Conservation (phyloP, 1,140 invertebrate species). For the Anadara kagoshimensis region DNA sequence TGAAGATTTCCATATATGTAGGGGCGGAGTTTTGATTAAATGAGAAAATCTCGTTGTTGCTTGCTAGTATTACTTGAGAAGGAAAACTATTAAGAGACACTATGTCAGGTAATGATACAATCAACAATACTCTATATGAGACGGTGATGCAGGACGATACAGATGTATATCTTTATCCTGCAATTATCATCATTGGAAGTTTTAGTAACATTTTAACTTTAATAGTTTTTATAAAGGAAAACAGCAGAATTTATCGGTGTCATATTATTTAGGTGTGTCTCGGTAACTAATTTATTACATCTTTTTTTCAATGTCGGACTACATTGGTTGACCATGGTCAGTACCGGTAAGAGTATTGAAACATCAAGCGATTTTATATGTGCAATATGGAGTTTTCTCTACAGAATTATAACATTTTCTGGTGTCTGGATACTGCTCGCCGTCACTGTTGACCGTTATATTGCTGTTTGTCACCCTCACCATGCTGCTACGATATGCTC, state of each 20-base stretch:
- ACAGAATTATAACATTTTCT: constrained; percentile 51
- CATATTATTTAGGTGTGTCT: constrained; percentile 27
- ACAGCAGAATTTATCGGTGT: constrained; percentile 20
- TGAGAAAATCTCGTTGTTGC: too few relatives aligned
- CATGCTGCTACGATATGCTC: constrained; percentile 52
- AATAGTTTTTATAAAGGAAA: constrained; percentile 26
- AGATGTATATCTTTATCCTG: constrained; percentile 16
- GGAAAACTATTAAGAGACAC: too few relatives aligned
- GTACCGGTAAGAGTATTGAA: constrained; percentile 18
- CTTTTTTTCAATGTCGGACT: constrained; percentile 22
- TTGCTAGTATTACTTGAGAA: too few relatives aligned
- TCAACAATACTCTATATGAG: too few relatives aligned
- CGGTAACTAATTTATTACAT: constrained; percentile 15
- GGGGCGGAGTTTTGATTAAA: too few relatives aligned
- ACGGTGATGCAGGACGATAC: neutral
- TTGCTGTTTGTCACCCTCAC: constrained; percentile 49
- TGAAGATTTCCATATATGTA: too few relatives aligned
- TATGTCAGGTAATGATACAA: too few relatives aligned
- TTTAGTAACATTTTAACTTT: constrained; percentile 19
- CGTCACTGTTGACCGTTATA: constrained; percentile 57
- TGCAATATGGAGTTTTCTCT: constrained; percentile 55
- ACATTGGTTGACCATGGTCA: constrained; percentile 1
- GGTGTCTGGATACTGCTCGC: constrained; percentile 62
- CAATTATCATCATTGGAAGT: constrained; percentile 15
- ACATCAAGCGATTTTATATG: constrained; percentile 52